Conservation (phyloP, 2,888 invertebrate genomes). For the Noctua fimbriata region DNA sequence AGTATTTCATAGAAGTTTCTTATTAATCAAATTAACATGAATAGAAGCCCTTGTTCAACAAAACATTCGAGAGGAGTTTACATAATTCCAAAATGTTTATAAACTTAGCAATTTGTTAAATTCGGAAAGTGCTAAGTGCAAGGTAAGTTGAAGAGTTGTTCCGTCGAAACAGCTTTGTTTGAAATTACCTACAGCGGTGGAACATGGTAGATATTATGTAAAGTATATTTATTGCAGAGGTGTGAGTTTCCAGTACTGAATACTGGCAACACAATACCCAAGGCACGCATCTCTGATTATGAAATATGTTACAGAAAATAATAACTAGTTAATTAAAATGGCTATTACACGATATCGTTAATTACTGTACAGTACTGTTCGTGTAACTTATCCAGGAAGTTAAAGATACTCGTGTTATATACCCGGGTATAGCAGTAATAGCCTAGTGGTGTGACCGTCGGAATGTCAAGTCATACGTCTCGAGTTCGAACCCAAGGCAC, state of each 20-base stretch:
- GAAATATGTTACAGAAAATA: too few relatives aligned
- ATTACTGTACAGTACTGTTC: too few relatives aligned
- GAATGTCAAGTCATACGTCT: too few relatives aligned
- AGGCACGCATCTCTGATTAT: too few relatives aligned
- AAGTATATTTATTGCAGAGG: not conserved
- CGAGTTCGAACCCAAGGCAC: too few relatives aligned
- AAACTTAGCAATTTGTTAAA: conserved; percentile 57
- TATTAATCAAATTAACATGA: conserved; percentile 32
- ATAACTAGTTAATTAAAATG: too few relatives aligned
- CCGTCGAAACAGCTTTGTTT: conserved; percentile 37
- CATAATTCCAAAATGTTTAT: conserved; percentile 37
- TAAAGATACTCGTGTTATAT: too few relatives aligned
- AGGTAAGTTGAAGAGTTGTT: conserved; percentile 49
- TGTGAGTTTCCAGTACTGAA: not conserved
- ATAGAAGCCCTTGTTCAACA: conserved; percentile 21
- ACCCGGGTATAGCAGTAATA: too few relatives aligned
- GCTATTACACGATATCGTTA: too few relatives aligned
- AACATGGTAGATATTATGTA: not conserved
- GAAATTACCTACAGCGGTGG: conserved; percentile 34
- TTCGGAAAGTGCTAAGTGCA: conserved; percentile 47
- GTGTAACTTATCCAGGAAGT: too few relatives aligned
- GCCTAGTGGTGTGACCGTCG: too few relatives aligned
- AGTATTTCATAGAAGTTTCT: conserved; percentile 28
- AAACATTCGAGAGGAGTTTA: conserved; percentile 39
- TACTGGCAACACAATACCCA: too few relatives aligned